A percentile compares a stretch with the other conserved stretches of the same genome.
These are phyloP conservation scores for Mythimna impura DNA, from an alignment of 2,888 invertebrate genomes.

Conservation along the genomic window DNA sequence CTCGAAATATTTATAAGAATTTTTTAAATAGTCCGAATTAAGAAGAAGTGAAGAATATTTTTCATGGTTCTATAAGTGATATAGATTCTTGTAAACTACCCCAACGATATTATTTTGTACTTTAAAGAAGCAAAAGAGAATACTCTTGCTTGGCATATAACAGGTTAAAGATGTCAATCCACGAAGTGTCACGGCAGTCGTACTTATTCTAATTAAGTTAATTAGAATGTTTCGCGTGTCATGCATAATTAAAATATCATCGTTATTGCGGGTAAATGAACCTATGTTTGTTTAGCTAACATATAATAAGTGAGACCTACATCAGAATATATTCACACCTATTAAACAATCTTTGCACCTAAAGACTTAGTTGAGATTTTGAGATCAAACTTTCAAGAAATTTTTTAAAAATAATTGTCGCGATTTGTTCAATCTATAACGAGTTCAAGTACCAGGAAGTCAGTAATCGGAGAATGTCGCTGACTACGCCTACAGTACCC, in stretches of 20 bases:
- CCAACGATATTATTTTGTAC: background rate
- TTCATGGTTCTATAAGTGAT: background rate
- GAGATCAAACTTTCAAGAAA: background rate
- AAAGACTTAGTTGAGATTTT: background rate
- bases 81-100: slow-evolving; percentile 2
- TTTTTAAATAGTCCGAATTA: background rate
- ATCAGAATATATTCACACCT: slow-evolving; percentile 23
- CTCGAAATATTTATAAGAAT: background rate
- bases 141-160: slow-evolving; percentile 6
- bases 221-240: slow-evolving; percentile 70
- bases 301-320: slow-evolving; percentile 29
- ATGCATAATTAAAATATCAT: slow-evolving; percentile 70
- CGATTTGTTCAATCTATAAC: slow-evolving; percentile 21
- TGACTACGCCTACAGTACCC: slow-evolving; percentile 79
- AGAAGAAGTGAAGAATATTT: background rate
- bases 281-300: slow-evolving; percentile 58
- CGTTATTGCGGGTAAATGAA: slow-evolving; percentile 73
- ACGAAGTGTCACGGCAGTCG: slow-evolving; percentile 42
- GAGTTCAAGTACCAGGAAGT: slow-evolving; percentile 76
- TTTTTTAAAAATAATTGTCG: background rate
- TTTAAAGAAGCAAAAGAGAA: background rate
- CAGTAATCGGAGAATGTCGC: slow-evolving; percentile 77
- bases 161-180: slow-evolving; percentile 20
- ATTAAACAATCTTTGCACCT: background rate
- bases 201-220: slow-evolving; percentile 69